A percentile compares a stretch with the other conserved stretches of the same genome.
phyloP scores from a whole-genome alignment of 1,140 invertebrate species.

The Tetragnatha versicolor region DNA sequence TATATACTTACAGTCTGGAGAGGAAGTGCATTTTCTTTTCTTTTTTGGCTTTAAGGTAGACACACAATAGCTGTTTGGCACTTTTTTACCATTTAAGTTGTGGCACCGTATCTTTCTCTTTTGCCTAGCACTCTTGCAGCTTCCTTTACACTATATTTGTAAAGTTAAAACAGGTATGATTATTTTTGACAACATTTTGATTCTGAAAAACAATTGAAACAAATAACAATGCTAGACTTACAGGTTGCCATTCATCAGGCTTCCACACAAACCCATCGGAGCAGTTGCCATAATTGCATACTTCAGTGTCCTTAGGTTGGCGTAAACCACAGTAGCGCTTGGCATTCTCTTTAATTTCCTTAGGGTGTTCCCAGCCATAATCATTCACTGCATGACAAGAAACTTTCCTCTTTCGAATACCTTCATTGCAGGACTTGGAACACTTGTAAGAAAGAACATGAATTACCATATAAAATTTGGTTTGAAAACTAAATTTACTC shows the following conservation, averaged over 20 bases:
- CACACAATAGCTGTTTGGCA: conserved; percentile 69
- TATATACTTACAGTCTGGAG: conserved; percentile 67
- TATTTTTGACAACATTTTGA: no score
- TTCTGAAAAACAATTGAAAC: no score
- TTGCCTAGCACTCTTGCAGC: conserved; percentile 75
- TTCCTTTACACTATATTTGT: conserved; percentile 72
- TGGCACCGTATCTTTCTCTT: conserved; percentile 73
- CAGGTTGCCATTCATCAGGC: conserved; percentile 70
- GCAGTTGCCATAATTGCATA: conserved; percentile 72
- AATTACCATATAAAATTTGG: no score
- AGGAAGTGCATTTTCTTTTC: conserved; percentile 71
- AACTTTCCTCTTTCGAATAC: conserved; percentile 74
- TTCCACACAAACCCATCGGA: conserved; percentile 60
- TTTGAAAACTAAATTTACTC: no score
- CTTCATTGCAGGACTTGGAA: conserved; percentile 82
- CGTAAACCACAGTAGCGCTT: conserved; percentile 60
- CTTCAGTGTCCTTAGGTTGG: conserved; percentile 62
- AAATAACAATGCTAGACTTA: no score
- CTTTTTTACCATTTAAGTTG: conserved; percentile 67
- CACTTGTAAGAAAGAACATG: conserved; percentile 75
- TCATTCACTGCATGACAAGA: conserved; percentile 72
- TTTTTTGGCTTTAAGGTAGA: conserved; percentile 68
- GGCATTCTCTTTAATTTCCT: conserved; percentile 8
- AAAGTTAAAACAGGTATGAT: no score
- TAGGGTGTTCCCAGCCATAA: conserved; percentile 70